Conservation (phyloP, 2,888 invertebrate species). For the Dasysyrphus albostriatus region DNA sequence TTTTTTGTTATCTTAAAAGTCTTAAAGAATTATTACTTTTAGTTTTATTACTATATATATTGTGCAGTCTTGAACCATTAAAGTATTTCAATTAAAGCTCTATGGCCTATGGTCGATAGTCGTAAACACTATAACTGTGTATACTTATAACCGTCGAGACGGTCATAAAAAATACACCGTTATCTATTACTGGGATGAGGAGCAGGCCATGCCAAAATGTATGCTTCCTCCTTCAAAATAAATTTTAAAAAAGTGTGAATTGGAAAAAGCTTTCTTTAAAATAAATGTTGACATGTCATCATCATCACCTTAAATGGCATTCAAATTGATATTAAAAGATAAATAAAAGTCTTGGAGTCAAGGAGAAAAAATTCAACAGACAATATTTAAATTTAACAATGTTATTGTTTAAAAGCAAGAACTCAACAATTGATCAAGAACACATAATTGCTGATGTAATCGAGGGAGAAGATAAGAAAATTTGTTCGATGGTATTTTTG, state of each 20-base stretch:
- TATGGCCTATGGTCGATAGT: neutral
- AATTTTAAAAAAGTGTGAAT: neutral
- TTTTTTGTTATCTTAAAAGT: slow-evolving; percentile 2
- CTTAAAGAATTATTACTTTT: neutral
- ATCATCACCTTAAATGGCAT: neutral
- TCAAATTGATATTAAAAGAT: neutral
- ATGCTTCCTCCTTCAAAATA: neutral
- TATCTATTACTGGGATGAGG: neutral
- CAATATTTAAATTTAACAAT: neutral
- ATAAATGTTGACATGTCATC: neutral
- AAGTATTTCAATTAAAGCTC: neutral
- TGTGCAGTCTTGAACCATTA: neutral
- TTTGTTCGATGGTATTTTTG: too few species aligned
- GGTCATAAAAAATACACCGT: neutral
- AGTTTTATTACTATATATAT: neutral
- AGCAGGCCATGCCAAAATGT: neutral
- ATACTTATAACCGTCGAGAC: too few species aligned
- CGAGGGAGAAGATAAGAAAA: too few species aligned
- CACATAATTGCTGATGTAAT: too few species aligned
- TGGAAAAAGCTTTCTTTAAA: neutral
- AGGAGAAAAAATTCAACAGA: neutral
- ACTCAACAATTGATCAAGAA: too few species aligned
- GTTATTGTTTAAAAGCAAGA: too few species aligned
- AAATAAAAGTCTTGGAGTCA: neutral
- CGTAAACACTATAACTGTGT: neutral